These are phyloP conservation scores for Oedothorax gibbosus DNA, from an alignment of 1,140 invertebrate species.

Conservation along the genomic window DNA sequence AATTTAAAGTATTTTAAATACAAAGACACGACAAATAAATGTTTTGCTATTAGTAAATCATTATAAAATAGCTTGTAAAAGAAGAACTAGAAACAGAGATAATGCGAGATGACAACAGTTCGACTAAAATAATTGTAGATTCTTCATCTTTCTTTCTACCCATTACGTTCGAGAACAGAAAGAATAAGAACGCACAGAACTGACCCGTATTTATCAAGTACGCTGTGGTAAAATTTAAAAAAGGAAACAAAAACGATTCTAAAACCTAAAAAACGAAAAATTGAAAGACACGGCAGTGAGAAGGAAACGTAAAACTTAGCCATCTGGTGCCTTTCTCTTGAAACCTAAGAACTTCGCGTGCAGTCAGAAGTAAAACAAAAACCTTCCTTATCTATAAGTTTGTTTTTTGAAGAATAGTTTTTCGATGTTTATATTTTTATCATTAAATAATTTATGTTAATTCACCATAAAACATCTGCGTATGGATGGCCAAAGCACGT, in stretches of 20 bases:
- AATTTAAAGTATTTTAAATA: too few relatives aligned
- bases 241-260: background rate
- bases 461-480: too few relatives aligned
- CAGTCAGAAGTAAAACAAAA: constrained; percentile 22
- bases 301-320: constrained; percentile 22
- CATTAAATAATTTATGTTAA: too few relatives aligned
- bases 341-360: constrained; percentile 32
- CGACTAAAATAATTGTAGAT: background rate
- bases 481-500: too few relatives aligned
- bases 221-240: too few relatives aligned
- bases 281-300: background rate
- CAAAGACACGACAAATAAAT: too few relatives aligned
- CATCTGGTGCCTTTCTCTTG: constrained; percentile 21
- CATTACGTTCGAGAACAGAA: constrained; percentile 18
- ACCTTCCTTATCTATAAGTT: background rate
- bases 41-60: too few relatives aligned
- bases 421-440: too few relatives aligned
- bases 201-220: constrained; percentile 27
- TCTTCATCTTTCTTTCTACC: background rate
- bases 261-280: constrained; percentile 29
- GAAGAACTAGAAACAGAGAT: too few relatives aligned
- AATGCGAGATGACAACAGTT: too few relatives aligned
- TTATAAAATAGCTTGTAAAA: too few relatives aligned
- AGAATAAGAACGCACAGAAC: background rate
- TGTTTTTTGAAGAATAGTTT: too few relatives aligned